Evolutionary conservation across 2,797 vertebrate genomes (phyloP), one percentile per base, ranked within the genome.

Genomic region (Urosaurus nigricauda): DNA sequence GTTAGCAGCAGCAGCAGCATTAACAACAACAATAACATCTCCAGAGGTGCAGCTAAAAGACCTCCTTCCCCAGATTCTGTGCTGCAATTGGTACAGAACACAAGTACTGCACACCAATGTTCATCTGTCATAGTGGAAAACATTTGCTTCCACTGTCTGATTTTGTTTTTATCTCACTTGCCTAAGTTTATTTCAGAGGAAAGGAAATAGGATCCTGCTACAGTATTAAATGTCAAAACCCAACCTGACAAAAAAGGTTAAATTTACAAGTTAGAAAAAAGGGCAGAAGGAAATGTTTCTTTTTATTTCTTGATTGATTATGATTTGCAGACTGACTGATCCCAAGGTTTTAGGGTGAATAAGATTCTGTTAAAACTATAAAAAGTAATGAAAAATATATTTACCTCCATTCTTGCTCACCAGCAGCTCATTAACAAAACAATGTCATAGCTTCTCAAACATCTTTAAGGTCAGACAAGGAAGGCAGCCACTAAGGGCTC

Each of bases 231-330:
- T 86, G 40, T 51, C 58, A 13, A 1, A 88, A 90, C 43, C 37
- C 83, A 88, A 6, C 43, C 83, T 84, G 63, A 37, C 63, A 87
- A 26, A 40, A n/a, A 26, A 90, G 85, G 35, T 78, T 81, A 63
- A 84, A 71, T 0, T 60, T 75, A 77, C 78, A 58, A 89, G 29
- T 1, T 68, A 88, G 56, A 2, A 19, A 6, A 86, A 21, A 7
- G 32, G 51, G 70, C 5, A 5, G 51, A 68, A 51, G 29, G 14
- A 60, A 51, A n/a, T 56, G 14, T 56, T 84, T 84, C 56, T 17
- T 32, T 70, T 84, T 88, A 88, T 56, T 84, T 56, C 17, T 14
- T 84, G 40, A 77, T 40, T 68, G n/a, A 84, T 70, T 84, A 40
- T 68, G 56, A 70, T 77, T 78, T 84, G 47, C 21, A 78, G 81